Evolutionary conservation across 2,113 vertebrate genomes (phyloP).

Genomic region (Calonectris borealis): DNA sequence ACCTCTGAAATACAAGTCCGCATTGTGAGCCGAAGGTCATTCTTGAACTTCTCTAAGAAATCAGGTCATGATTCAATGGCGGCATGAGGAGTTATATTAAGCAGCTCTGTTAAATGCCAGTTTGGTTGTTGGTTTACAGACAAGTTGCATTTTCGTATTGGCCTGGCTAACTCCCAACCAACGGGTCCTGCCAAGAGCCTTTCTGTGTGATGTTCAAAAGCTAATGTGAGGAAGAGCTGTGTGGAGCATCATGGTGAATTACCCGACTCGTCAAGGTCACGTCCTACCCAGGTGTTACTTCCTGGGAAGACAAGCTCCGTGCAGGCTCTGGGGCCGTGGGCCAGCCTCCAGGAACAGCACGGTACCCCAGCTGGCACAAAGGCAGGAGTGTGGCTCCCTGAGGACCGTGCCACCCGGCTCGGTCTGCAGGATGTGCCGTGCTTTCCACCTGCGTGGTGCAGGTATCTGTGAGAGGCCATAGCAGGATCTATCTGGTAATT

Average conservation of each 20-base stretch:
- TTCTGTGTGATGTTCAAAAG: neutral
- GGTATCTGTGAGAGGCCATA: neutral
- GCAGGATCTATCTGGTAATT: neutral
- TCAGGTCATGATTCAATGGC: neutral
- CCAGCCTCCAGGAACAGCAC: neutral
- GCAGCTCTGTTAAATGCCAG: neutral
- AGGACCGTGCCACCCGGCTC: accelerated
- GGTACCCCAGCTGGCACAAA: neutral
- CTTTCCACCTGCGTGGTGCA: neutral
- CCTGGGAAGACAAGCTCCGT: neutral
- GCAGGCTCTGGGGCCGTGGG: neutral
- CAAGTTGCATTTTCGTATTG: neutral
- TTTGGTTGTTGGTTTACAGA: neutral
- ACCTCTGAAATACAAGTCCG: neutral
- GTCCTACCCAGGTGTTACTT: neutral
- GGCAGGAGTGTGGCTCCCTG: neutral
- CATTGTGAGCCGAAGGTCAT: neutral
- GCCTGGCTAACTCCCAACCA: neutral
- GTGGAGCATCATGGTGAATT: neutral
- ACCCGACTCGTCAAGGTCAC: accelerated
- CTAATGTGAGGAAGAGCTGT: neutral
- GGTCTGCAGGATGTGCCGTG: neutral
- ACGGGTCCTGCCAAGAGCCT: neutral
- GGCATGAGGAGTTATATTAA: neutral
- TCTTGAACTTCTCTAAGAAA: neutral